A percentile compares a stretch with the other conserved stretches of the same genome.
phyloP scores from a whole-genome alignment of 2,797 vertebrate genomes.

The Xyrichtys novacula region DNA sequence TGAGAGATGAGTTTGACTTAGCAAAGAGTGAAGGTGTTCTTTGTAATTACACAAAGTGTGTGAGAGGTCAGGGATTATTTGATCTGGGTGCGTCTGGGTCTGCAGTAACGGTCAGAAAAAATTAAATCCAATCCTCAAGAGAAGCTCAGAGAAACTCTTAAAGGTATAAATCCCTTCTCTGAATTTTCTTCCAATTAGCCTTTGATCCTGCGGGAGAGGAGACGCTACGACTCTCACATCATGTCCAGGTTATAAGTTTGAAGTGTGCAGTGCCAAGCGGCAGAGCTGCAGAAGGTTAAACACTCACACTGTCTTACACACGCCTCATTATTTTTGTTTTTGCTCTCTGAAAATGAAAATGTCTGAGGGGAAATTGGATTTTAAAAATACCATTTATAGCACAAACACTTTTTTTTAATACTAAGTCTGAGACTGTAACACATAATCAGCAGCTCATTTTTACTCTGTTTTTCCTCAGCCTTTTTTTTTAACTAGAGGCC shows the following conservation, averaged over 20 bases:
- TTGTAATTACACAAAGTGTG: constrained; percentile 36
- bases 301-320: not conserved
- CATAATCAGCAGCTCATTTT: constrained; percentile 4
- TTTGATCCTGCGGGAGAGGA: constrained; percentile 19
- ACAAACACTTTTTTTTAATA: not conserved
- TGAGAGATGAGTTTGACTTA: constrained; percentile 20
- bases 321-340: not conserved
- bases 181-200: constrained; percentile 54
- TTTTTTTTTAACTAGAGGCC: not conserved
- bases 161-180: constrained; percentile 20
- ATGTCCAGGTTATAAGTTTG: not conserved
- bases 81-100: constrained; percentile 26
- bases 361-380: not conserved
- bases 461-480: not conserved
- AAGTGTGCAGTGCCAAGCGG: not conserved
- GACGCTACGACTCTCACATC: not conserved
- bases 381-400: not conserved
- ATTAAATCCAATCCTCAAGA: constrained; percentile 26
- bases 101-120: constrained; percentile 14
- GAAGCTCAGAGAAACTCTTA: constrained; percentile 22
- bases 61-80: constrained; percentile 33
- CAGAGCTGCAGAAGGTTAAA: not conserved
- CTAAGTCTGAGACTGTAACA: no score
- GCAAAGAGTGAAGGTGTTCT: not conserved
- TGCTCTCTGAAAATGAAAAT: not conserved